Conservation (phyloP, 2,888 invertebrate genomes). For the Coelopa pilipes region DNA sequence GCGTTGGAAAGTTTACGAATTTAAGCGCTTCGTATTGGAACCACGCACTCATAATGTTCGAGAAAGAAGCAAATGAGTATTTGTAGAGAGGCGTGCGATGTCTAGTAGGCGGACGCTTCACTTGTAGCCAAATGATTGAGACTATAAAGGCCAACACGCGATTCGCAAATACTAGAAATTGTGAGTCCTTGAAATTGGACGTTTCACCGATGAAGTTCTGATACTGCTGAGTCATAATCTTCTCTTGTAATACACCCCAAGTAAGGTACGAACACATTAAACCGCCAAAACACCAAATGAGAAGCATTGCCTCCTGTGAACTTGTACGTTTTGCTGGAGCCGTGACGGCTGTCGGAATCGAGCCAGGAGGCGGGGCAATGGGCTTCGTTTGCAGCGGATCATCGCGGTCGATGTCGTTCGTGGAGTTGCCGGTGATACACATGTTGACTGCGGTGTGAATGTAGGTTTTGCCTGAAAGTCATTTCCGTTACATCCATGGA, state of each 20-base stretch:
- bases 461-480: constrained; percentile 51
- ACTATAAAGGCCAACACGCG: constrained; percentile 85
- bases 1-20: constrained; percentile 97
- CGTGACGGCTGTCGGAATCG: constrained; percentile 48
- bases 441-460: constrained; percentile 60
- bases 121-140: constrained; percentile 75
- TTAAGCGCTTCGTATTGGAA: constrained; percentile 99
- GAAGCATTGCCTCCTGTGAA: constrained; percentile 71
- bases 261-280: constrained; percentile 91
- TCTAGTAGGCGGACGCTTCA: constrained; percentile 70
- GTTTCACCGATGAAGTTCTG: constrained; percentile 72
- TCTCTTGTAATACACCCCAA: constrained; percentile 97
- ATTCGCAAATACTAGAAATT: constrained; percentile 96
- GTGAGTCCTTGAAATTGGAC: constrained; percentile 87
- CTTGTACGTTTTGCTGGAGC: constrained; percentile 66
- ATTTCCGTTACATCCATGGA: not conserved
- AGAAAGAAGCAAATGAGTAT: constrained; percentile 95
- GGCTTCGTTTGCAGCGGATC: constrained; percentile 68
- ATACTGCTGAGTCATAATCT: constrained; percentile 94
- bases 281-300: constrained; percentile 85
- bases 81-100: constrained; percentile 91
- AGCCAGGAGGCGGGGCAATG: constrained; percentile 52
- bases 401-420: constrained; percentile 65
- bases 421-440: constrained; percentile 62
- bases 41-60: constrained; percentile 98